Conservation (phyloP, 2,797 vertebrate species). For the Lagodon rhomboides region DNA sequence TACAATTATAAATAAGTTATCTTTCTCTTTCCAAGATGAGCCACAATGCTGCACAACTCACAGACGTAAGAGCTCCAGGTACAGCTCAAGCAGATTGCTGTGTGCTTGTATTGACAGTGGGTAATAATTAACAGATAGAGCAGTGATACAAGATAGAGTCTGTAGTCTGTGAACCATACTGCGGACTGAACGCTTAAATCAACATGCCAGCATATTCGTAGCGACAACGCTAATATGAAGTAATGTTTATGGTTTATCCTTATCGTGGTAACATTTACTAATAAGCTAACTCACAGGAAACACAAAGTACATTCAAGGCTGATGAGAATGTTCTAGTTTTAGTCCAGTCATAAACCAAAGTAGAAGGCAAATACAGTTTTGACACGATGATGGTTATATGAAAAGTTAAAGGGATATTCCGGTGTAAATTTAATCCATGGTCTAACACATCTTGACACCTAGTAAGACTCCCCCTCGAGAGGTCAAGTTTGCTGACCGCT, state of each 20-base stretch:
- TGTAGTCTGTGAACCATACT: background rate
- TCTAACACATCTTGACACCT: too few relatives aligned
- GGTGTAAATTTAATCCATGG: too few relatives aligned
- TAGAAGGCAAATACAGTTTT: background rate
- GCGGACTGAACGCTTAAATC: background rate
- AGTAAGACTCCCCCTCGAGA: too few relatives aligned
- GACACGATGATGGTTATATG: background rate
- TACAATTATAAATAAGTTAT: slow-evolving; percentile 17
- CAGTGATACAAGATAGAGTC: too few relatives aligned
- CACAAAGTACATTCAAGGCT: background rate
- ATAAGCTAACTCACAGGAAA: background rate
- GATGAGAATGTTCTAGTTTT: background rate
- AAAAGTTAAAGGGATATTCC: too few relatives aligned
- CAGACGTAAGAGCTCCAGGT: background rate
- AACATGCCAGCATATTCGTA: background rate
- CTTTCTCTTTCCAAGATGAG: slow-evolving; percentile 4
- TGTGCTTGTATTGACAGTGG: background rate
- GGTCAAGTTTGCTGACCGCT: too few relatives aligned
- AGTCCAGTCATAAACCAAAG: background rate
- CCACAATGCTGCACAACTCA: background rate
- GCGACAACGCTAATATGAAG: background rate
- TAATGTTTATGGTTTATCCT: background rate
- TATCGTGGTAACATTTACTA: background rate
- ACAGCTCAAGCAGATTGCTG: background rate
- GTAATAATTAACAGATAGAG: background rate